Evolutionary conservation across 2,797 vertebrate genomes (phyloP), one percentile per base, ranked within the genome.

Genomic region (Buceros bicornis): DNA sequence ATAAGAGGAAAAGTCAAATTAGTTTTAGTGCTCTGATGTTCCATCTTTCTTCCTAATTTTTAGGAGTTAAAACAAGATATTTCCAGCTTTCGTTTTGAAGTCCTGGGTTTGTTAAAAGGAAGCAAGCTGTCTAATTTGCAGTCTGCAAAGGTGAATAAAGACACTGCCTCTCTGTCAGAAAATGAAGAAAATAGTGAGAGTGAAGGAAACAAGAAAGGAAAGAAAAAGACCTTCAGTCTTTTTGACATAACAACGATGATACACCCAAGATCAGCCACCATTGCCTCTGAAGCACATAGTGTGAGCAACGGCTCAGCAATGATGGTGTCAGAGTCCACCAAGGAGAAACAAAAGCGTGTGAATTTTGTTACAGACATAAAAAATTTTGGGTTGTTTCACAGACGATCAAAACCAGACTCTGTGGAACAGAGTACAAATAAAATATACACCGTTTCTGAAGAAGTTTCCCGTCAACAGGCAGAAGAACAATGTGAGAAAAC

Each of bases 41-140:
- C 81, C 33, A 31, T 92, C 62, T 87, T 90, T 72, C 40, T 90
- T 87, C 64, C 42, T 93, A 56, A 71, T 77, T 89, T 94, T 51
- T 82, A 99, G 99, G 99, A 99, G 95, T 98, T 99, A 64, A 99
- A 99, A 94, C 99, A 99, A 96, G 99, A 99, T 96, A 99, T 99
- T 97, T 99, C 99, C 82, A 99, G 99, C 89, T 99, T 99, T 97
- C 99, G 99, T 87, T 99, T 99, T 96, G 99, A 99, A 97, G 99
- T 99, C 33, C 96, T 99, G 90, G 99, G 99, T 78, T 98, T 99
- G 97, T 98, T 99, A 94, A 99, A 98, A 97, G 98, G 98, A 93
- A 99, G 98, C 96, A 99, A 99, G 80, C 95, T 98, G 5, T 96
- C 98, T 35, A 97, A 97, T 31, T 64, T 97, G 19, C 98, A 92